Conservation (phyloP, 2,113 vertebrate species). For the Addax nasomaculatus region DNA sequence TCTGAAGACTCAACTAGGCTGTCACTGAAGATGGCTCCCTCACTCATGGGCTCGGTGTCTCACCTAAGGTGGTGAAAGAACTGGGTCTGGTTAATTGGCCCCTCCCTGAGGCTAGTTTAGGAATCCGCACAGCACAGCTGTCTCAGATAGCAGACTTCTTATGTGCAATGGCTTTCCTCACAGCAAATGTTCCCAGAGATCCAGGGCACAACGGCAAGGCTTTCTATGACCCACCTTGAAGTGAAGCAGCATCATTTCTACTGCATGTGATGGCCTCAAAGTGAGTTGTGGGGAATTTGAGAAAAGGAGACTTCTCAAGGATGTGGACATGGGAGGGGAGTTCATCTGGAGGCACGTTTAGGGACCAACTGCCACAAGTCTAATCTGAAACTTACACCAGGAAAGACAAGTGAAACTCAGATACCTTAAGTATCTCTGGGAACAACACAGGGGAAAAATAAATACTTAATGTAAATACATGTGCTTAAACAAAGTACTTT, state of each 20-base stretch:
- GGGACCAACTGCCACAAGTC: background rate
- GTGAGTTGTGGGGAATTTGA: background rate
- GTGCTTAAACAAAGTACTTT: background rate
- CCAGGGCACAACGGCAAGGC: background rate
- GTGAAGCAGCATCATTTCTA: background rate
- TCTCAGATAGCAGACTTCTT: background rate
- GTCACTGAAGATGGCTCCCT: background rate
- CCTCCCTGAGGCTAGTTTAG: background rate
- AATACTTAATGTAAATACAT: background rate
- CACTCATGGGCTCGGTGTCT: background rate
- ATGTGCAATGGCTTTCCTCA: background rate
- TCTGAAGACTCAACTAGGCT: background rate
- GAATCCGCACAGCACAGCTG: accelerated
- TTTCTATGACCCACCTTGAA: background rate
- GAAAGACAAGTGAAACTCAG: background rate
- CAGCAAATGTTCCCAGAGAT: background rate
- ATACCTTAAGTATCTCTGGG: background rate
- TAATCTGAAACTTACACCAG: background rate
- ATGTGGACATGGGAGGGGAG: no score
- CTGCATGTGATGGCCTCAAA: background rate
- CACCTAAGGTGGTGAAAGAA: background rate
- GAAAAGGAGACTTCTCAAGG: background rate
- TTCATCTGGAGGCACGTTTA: background rate
- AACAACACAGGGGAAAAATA: background rate
- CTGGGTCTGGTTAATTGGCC: background rate